Conservation (phyloP, 2,113 vertebrate genomes). For the Erinaceus europaeus region DNA sequence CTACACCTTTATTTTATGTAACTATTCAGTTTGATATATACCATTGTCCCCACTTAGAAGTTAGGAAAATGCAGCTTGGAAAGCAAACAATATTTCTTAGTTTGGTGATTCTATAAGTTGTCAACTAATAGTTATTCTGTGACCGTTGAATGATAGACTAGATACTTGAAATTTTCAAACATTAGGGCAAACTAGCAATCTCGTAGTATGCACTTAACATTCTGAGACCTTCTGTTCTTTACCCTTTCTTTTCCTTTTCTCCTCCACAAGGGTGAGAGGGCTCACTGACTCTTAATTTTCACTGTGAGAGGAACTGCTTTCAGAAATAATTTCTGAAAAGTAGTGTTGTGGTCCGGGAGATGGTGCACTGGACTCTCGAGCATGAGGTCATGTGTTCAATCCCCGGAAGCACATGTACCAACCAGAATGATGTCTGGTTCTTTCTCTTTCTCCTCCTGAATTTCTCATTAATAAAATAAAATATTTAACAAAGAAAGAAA, state of each 20-base stretch:
- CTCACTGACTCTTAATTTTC: background rate
- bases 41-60: background rate
- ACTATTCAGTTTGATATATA: background rate
- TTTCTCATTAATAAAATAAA: too few species aligned
- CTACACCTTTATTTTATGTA: background rate
- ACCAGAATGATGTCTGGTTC: too few species aligned
- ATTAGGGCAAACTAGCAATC: background rate
- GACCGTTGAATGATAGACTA: background rate
- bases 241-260: background rate
- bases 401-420: too few species aligned
- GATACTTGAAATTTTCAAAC: background rate
- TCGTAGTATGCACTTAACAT: background rate
- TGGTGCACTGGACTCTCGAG: too few species aligned
- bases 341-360: too few species aligned
- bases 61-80: conserved; percentile 22
- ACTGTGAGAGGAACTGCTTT: background rate
- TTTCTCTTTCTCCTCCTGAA: too few species aligned
- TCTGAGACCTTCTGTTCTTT: background rate
- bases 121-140: background rate
- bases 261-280: background rate
- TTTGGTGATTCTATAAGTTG: background rate
- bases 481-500: too few species aligned
- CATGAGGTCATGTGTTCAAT: too few species aligned
- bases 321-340: too few species aligned
- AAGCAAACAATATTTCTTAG: background rate